phyloP scores from a whole-genome alignment of 2,797 vertebrate species.

The Pipistrellus nathusii region DNA sequence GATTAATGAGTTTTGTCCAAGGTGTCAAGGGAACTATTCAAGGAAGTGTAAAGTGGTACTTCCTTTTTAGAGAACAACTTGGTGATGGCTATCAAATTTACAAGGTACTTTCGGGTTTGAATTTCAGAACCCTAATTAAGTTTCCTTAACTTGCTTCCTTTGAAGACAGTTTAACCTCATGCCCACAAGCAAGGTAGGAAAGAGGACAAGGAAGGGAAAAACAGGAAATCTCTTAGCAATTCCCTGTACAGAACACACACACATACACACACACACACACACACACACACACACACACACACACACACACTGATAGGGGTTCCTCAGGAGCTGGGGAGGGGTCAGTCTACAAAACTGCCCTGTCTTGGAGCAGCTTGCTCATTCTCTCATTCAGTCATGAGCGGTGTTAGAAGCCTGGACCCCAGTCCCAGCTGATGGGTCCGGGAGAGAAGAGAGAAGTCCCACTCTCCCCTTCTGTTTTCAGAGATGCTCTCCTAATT shows the following conservation, averaged over 20 bases:
- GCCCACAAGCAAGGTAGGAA: background rate
- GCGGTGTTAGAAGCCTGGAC: background rate
- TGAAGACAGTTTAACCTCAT: constrained; percentile 24
- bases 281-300: background rate
- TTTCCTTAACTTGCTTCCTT: background rate
- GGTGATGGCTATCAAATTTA: constrained; percentile 31
- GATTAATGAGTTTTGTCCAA: constrained; percentile 1
- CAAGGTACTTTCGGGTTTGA: constrained; percentile 10
- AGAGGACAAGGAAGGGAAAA: background rate
- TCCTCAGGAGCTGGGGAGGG: too few relatives aligned
- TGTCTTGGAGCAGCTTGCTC: background rate
- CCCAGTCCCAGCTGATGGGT: background rate
- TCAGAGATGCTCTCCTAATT: background rate
- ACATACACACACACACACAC: background rate
- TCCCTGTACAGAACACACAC: background rate
- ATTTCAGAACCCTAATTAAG: constrained; percentile 53
- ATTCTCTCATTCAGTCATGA: background rate
- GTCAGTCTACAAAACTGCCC: background rate
- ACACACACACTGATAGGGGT: background rate
- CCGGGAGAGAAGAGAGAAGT: background rate
- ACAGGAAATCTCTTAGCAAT: background rate
- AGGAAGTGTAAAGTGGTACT: background rate
- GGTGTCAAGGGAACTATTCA: constrained; percentile 1
- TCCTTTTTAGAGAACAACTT: background rate
- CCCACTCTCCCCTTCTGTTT: background rate